These are phyloP conservation scores for Protobothrops flavoviridis DNA, from an alignment of 2,113 vertebrate species.

Conservation along the genomic window DNA sequence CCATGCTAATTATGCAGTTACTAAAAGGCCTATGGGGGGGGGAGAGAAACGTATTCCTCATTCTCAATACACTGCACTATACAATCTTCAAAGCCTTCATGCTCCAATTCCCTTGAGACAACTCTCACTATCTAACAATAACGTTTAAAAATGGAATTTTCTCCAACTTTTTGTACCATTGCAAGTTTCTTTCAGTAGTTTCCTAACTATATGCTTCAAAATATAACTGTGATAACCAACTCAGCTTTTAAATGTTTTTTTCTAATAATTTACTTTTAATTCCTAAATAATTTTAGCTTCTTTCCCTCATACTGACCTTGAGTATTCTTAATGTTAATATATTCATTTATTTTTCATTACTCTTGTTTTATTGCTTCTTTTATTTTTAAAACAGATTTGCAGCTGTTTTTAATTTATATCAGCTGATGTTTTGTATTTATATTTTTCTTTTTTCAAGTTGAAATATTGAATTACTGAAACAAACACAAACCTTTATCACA, in stretches of 20 bases:
- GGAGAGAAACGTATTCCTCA: background rate
- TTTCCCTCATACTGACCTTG: conserved; percentile 42
- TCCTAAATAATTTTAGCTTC: conserved; percentile 20
- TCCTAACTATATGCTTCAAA: background rate
- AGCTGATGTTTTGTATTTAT: background rate
- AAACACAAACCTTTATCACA: background rate
- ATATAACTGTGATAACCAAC: background rate
- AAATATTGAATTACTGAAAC: background rate
- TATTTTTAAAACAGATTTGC: background rate
- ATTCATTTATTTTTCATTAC: background rate
- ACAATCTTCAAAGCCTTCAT: background rate
- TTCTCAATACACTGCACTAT: background rate
- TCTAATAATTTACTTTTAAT: conserved; percentile 21
- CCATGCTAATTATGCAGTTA: background rate
- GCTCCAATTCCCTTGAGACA: background rate
- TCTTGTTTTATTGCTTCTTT: background rate
- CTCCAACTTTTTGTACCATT: conserved; percentile 4
- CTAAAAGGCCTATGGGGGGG: background rate
- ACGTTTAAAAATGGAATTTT: conserved; percentile 25
- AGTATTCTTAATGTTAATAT: background rate
- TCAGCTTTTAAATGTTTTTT: conserved; percentile 7
- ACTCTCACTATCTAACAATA: background rate
- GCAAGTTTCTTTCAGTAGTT: background rate
- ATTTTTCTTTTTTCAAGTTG: background rate
- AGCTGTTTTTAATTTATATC: background rate